These are phyloP conservation scores for Tautogolabrus adspersus DNA, from an alignment of 2,113 vertebrate genomes.

Conservation along the genomic window DNA sequence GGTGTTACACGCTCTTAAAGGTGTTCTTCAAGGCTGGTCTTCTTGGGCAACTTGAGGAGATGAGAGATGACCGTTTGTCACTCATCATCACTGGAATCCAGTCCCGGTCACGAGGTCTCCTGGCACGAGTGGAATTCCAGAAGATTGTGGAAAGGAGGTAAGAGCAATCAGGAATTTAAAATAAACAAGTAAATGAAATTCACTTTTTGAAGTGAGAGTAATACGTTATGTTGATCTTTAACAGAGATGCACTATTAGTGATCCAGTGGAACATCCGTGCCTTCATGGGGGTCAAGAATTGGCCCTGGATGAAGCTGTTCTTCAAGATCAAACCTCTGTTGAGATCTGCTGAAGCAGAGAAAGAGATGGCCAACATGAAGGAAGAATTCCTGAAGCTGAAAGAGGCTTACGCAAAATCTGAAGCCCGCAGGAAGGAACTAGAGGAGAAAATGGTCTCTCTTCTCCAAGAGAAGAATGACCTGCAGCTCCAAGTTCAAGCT, in stretches of 20 bases:
- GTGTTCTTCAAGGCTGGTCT: conserved; percentile 90
- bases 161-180: background rate
- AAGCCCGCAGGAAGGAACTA: conserved; percentile 89
- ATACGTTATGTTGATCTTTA: too few relatives aligned
- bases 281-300: conserved; percentile 94
- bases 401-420: conserved; percentile 89
- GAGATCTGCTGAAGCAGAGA: conserved; percentile 88
- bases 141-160: conserved; percentile 92
- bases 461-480: conserved; percentile 93
- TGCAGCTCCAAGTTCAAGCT: conserved; percentile 92
- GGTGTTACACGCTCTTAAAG: conserved; percentile 2
- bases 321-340: conserved; percentile 93
- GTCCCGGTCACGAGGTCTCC: conserved; percentile 87
- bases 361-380: conserved; percentile 88
- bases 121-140: conserved; percentile 90
- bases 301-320: conserved; percentile 92
- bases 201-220: too few relatives aligned
- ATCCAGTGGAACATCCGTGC: conserved; percentile 93
- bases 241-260: conserved; percentile 89
- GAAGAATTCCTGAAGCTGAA: conserved; percentile 87
- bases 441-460: conserved; percentile 95
- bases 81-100: conserved; percentile 89
- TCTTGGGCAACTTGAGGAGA: conserved; percentile 90
- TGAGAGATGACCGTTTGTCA: conserved; percentile 90
- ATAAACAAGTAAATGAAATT: too few relatives aligned